Conservation (phyloP, 2,888 invertebrate genomes). For the Venusia cambrica region DNA sequence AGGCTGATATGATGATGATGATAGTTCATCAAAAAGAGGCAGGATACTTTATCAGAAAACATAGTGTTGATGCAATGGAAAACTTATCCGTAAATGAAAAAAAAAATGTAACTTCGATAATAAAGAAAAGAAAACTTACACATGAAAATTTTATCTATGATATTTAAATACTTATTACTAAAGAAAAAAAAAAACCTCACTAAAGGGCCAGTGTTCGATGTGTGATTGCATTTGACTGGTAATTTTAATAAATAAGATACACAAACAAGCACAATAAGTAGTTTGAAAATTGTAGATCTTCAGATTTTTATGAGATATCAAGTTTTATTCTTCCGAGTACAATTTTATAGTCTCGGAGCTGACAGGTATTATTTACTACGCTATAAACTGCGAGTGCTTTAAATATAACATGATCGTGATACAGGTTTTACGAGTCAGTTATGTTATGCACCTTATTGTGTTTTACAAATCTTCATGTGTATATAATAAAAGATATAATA, state of each 20-base stretch:
- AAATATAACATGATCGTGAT: constrained; percentile 12
- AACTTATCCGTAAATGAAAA: too few species aligned
- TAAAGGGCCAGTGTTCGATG: constrained; percentile 74
- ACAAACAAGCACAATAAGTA: constrained; percentile 50
- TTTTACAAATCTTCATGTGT: constrained; percentile 3
- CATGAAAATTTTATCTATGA: constrained; percentile 46
- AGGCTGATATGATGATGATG: too few species aligned
- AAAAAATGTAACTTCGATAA: too few species aligned
- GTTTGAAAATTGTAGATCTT: constrained; percentile 35
- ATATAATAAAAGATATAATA: not conserved
- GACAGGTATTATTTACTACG: constrained; percentile 12
- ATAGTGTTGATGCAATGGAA: too few species aligned
- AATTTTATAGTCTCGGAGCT: constrained; percentile 11
- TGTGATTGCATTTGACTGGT: constrained; percentile 38
- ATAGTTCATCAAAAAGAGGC: too few species aligned
- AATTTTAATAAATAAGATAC: constrained; percentile 37
- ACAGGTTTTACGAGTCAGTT: constrained; percentile 9
- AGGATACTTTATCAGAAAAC: too few species aligned
- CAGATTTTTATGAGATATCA: constrained; percentile 25
- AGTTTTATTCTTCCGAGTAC: not conserved
- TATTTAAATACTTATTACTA: constrained; percentile 70
- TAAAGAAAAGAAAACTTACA: constrained; percentile 52
- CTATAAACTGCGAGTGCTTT: constrained; percentile 13
- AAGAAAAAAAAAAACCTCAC: constrained; percentile 60
- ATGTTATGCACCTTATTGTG: constrained; percentile 7